phyloP scores from a whole-genome alignment of 2,888 invertebrate species.

The Ptychoptera albimana region DNA sequence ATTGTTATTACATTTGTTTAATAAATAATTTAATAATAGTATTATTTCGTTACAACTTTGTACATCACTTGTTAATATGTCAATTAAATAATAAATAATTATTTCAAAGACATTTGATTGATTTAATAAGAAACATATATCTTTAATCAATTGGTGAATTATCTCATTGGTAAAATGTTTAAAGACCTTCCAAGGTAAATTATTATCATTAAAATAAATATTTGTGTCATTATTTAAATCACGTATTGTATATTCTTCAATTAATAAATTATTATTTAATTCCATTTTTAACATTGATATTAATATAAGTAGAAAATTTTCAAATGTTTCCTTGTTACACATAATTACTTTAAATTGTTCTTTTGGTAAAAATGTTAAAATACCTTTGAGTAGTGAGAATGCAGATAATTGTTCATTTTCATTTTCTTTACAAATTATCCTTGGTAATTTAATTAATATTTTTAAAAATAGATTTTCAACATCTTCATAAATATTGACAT shows the following conservation, averaged over 20 bases:
- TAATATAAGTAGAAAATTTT: constrained; percentile 38
- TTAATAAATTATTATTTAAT: constrained; percentile 30
- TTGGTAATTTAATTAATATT: constrained; percentile 43
- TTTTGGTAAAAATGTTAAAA: constrained; percentile 40
- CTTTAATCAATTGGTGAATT: constrained; percentile 34
- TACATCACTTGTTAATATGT: constrained; percentile 35
- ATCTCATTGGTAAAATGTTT: constrained; percentile 37
- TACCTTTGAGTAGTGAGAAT: constrained; percentile 49
- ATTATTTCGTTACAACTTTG: constrained; percentile 42
- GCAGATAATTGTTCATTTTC: constrained; percentile 42
- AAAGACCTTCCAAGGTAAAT: constrained; percentile 46
- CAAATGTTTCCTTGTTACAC: constrained; percentile 34
- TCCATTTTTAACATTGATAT: constrained; percentile 38
- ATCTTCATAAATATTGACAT: constrained; percentile 22
- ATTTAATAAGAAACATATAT: constrained; percentile 39
- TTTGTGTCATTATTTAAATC: constrained; percentile 27
- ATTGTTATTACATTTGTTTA: not conserved
- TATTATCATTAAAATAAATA: constrained; percentile 17
- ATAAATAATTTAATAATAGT: constrained; percentile 14
- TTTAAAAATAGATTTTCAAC: constrained; percentile 43
- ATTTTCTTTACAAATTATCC: constrained; percentile 48
- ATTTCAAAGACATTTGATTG: constrained; percentile 36
- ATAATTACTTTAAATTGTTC: constrained; percentile 41
- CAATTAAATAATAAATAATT: constrained; percentile 44
- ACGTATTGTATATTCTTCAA: constrained; percentile 33